phyloP scores from a whole-genome alignment of 2,888 invertebrate genomes.

The Metellina segmentata region DNA sequence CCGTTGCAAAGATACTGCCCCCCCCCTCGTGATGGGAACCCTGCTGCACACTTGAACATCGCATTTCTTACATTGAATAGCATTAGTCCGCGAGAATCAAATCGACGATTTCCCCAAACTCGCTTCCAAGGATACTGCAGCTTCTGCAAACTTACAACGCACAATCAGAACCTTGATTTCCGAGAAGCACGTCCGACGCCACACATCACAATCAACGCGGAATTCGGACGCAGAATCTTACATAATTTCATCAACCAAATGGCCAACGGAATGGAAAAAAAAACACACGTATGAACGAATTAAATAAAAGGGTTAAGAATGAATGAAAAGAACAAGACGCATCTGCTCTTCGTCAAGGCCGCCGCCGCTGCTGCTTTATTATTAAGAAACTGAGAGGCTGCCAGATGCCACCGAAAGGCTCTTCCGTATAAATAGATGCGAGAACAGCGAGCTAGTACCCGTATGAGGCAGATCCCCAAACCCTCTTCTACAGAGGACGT shows the following conservation, averaged over 20 bases:
- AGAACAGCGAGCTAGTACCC: not conserved
- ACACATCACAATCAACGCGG: not conserved
- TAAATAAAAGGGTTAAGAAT: not conserved
- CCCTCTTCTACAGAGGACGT: too few relatives aligned
- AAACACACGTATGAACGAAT: not conserved
- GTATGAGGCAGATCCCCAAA: too few relatives aligned
- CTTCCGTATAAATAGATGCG: slow-evolving; percentile 46
- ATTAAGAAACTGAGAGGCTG: slow-evolving; percentile 20
- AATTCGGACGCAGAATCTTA: not conserved
- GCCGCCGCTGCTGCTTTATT: slow-evolving; percentile 2
- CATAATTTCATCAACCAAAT: slow-evolving; percentile 1
- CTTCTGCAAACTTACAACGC: not conserved
- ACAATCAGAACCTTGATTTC: too few relatives aligned
- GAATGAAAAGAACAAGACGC: slow-evolving; percentile 43
- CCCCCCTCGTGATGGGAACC: too few relatives aligned
- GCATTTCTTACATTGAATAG: too few relatives aligned
- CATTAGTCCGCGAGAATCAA: too few relatives aligned
- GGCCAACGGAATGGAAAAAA: not conserved
- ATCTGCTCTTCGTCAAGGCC: slow-evolving; percentile 47
- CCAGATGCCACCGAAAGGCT: slow-evolving; percentile 25
- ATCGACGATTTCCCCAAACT: too few relatives aligned
- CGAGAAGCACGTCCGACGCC: too few relatives aligned
- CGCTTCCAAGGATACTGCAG: not conserved
- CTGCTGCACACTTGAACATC: too few relatives aligned
- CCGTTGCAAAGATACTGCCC: too few relatives aligned